Percentiles rank a stretch among this genome's conserved stretches.
These are phyloP conservation scores for Drosophila paranaensis DNA, from an alignment of 2,888 invertebrate genomes.

Conservation along the genomic window DNA sequence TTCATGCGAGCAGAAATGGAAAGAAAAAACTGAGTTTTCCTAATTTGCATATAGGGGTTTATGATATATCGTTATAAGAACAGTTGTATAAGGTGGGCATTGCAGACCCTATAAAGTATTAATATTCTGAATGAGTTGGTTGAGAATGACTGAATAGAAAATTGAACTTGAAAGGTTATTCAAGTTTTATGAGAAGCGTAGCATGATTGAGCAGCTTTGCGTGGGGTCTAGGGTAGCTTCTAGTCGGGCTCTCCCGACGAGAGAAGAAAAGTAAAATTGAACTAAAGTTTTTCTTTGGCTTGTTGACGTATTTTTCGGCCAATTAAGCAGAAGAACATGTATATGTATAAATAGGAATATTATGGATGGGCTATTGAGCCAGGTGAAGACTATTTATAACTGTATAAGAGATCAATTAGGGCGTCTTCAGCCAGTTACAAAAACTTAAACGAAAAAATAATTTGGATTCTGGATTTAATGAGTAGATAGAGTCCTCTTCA, in stretches of 20 bases:
- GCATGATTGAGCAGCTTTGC: background rate
- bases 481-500: background rate
- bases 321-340: background rate
- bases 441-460: background rate
- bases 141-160: no score
- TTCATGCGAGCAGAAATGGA: no score
- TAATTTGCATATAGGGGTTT: no score
- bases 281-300: background rate
- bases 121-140: background rate
- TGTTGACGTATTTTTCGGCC: background rate
- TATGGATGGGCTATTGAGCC: background rate
- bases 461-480: background rate
- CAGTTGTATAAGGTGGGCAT: no score
- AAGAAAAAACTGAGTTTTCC: background rate
- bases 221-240: background rate
- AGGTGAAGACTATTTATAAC: background rate
- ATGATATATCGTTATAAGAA: no score
- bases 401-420: no score
- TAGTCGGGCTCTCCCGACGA: background rate
- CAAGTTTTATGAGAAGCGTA: no score
- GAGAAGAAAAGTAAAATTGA: background rate
- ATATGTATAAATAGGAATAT: background rate
- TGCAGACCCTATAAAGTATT: background rate
- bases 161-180: no score
- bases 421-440: no score